Evolutionary conservation across 2,797 vertebrate species (phyloP).

Genomic region (Pseudopleuronectes americanus): DNA sequence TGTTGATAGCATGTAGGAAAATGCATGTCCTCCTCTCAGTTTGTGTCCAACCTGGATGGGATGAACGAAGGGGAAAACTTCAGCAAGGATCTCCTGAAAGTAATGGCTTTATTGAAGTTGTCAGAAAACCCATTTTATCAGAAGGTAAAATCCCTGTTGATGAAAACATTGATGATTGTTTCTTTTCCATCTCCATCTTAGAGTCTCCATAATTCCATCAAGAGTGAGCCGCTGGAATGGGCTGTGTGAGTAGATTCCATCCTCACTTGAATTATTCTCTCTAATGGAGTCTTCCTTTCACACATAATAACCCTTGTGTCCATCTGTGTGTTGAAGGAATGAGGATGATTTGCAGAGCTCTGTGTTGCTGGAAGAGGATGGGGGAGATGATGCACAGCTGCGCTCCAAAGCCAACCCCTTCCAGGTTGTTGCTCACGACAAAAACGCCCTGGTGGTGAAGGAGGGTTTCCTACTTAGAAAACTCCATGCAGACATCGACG

Average conservation of each 20-base stretch:
- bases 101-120: slow-evolving; percentile 44
- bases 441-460: slow-evolving; percentile 83
- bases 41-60: slow-evolving; percentile 89
- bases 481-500: slow-evolving; percentile 90
- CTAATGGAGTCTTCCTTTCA: neutral
- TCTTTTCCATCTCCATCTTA: slow-evolving; percentile 58
- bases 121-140: neutral
- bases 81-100: slow-evolving; percentile 89
- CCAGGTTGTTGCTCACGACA: slow-evolving; percentile 85
- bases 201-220: slow-evolving; percentile 90
- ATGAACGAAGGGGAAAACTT: slow-evolving; percentile 89
- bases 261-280: neutral
- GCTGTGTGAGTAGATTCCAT: slow-evolving; percentile 85
- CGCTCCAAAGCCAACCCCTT: slow-evolving; percentile 88
- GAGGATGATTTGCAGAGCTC: slow-evolving; percentile 80
- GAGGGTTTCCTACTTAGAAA: slow-evolving; percentile 90
- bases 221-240: slow-evolving; percentile 89
- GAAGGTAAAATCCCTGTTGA: neutral
- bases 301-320: neutral
- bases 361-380: slow-evolving; percentile 65
- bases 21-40: slow-evolving; percentile 88
- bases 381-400: slow-evolving; percentile 34
- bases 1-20: slow-evolving; percentile 89
- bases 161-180: neutral
- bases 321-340: slow-evolving; percentile 74